Evolutionary conservation across 2,113 vertebrate genomes (phyloP).

Genomic region (Albula glossodonta): DNA sequence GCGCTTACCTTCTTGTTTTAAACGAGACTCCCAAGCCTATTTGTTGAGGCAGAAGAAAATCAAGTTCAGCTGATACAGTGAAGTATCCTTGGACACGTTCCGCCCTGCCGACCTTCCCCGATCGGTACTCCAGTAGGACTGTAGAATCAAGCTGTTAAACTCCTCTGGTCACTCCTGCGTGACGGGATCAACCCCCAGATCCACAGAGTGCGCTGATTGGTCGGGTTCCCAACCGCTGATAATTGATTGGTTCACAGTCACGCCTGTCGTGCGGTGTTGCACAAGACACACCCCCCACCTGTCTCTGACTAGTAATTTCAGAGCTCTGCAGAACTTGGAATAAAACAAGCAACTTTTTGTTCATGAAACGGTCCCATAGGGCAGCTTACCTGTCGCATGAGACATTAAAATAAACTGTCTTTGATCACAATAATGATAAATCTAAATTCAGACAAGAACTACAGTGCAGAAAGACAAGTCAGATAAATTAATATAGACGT

Average conservation of each 20-base stretch:
- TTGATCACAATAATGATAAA: not conserved
- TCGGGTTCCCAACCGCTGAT: not conserved
- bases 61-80: not conserved
- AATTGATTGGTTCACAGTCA: conserved; percentile 41
- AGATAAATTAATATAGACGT: not conserved
- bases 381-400: not conserved
- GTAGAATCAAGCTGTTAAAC: conserved; percentile 16
- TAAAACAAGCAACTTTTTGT: not conserved
- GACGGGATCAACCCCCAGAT: conserved; percentile 26
- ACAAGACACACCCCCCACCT: conserved; percentile 47
- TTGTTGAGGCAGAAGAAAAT: not conserved
- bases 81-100: not conserved
- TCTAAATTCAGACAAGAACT: not conserved
- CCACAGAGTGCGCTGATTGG: conserved; percentile 38
- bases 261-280: conserved; percentile 26
- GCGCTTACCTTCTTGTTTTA: not conserved
- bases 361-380: not conserved
- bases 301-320: conserved; percentile 33
- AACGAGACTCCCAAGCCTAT: not conserved
- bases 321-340: not conserved
- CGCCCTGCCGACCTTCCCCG: conserved; percentile 20
- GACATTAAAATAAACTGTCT: not conserved
- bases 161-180: conserved; percentile 34
- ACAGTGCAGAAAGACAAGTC: not conserved
- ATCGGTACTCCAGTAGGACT: conserved; percentile 23